Conservation (phyloP, 2,113 vertebrate genomes). For the Argyrosomus japonicus region DNA sequence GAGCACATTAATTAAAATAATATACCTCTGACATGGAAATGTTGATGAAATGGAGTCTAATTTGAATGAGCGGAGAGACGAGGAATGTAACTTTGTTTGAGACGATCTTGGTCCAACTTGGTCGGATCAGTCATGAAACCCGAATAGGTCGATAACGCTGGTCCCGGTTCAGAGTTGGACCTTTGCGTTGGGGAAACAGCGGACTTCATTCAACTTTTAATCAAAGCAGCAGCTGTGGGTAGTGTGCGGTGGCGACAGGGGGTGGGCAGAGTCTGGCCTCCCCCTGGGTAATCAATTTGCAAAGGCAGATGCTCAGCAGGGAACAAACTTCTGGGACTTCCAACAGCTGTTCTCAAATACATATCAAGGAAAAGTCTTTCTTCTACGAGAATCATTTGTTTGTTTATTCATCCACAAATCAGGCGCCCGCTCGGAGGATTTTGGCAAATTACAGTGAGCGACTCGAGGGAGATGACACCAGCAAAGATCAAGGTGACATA, state of each 20-base stretch:
- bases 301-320: constrained; percentile 77
- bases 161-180: constrained; percentile 16
- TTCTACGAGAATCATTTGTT: constrained; percentile 6
- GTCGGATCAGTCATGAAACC: no score
- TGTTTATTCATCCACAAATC: not conserved
- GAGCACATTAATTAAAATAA: not conserved
- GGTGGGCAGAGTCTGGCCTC: constrained; percentile 49
- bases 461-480: not conserved
- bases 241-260: constrained; percentile 52
- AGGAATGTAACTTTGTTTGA: no score
- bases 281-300: constrained; percentile 83
- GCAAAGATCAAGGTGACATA: not conserved
- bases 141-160: not conserved
- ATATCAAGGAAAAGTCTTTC: constrained; percentile 51
- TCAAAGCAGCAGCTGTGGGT: constrained; percentile 80
- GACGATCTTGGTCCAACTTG: no score
- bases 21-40: not conserved
- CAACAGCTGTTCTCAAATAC: constrained; percentile 74
- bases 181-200: constrained; percentile 16
- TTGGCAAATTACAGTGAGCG: not conserved
- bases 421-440: not conserved
- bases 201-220: constrained; percentile 67
- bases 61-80: no score
- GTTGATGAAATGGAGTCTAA: not conserved
- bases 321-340: constrained; percentile 63